These are phyloP conservation scores for Seriola dumerili DNA, from an alignment of 2,113 vertebrate species.

Conservation along the genomic window DNA sequence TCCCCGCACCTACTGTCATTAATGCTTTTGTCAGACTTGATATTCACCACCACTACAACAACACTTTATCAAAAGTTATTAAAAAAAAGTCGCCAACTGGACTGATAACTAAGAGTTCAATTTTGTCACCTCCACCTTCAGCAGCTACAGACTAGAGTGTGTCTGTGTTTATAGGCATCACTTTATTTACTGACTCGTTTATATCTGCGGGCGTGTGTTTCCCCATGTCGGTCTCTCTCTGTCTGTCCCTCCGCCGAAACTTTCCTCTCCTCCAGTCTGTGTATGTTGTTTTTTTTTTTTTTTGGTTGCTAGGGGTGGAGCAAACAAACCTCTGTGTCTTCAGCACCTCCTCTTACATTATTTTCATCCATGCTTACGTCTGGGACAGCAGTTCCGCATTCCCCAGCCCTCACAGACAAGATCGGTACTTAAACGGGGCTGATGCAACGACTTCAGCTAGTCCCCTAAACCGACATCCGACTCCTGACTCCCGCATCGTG, in stretches of 20 bases:
- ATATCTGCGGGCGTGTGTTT: conserved; percentile 64
- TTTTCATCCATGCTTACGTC: conserved; percentile 88
- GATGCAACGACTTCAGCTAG: conserved; percentile 88
- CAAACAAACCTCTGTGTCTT: conserved; percentile 45
- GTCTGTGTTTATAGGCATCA: conserved; percentile 38
- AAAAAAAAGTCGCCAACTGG: conserved; percentile 11
- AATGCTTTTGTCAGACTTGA: neutral
- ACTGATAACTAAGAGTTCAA: neutral
- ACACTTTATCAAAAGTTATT: neutral
- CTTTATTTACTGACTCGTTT: conserved; percentile 35
- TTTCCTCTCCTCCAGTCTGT: conserved; percentile 84
- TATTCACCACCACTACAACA: neutral
- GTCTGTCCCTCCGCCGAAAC: conserved; percentile 51
- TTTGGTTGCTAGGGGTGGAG: conserved; percentile 86
- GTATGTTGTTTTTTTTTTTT: conserved; percentile 78
- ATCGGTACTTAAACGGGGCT: conserved; percentile 92
- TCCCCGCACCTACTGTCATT: neutral
- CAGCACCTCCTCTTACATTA: conserved; percentile 63
- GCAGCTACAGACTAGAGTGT: neutral
- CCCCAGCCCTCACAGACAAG: conserved; percentile 87
- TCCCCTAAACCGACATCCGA: conserved; percentile 70
- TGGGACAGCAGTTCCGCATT: conserved; percentile 92
- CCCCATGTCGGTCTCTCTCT: neutral
- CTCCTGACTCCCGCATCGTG: conserved; percentile 26
- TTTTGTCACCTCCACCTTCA: neutral